Conservation (phyloP, 2,797 vertebrate species). For the Ambastaia sidthimunki region DNA sequence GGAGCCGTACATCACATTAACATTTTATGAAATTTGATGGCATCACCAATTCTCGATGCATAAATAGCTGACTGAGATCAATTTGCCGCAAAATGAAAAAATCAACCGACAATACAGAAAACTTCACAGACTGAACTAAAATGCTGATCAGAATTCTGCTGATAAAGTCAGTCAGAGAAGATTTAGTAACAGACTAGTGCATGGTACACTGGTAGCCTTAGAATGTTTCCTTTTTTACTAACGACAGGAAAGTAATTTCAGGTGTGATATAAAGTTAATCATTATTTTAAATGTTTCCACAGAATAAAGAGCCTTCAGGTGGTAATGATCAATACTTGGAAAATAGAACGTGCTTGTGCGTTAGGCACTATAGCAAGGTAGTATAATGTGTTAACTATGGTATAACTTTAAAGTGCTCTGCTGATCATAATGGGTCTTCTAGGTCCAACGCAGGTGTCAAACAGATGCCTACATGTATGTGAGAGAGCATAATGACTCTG, state of each 20-base stretch:
- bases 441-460: conserved; percentile 33
- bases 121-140: not conserved
- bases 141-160: not conserved
- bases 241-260: not conserved
- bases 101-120: not conserved
- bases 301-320: not conserved
- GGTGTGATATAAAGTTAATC: not conserved
- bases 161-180: not conserved
- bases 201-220: not conserved
- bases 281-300: not conserved
- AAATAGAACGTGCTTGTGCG: conserved; percentile 2
- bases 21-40: conserved; percentile 30
- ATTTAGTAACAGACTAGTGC: not conserved
- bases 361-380: not conserved
- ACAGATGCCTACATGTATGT: conserved; percentile 29
- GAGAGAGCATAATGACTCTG: conserved; percentile 23
- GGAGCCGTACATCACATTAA: conserved; percentile 26
- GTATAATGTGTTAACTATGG: not conserved
- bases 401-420: conserved; percentile 38
- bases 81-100: conserved; percentile 28
- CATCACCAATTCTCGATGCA: conserved; percentile 21
- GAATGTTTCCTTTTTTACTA: too few species aligned
- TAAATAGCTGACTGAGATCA: conserved; percentile 35
- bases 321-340: too few species aligned
- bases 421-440: conserved; percentile 27